Base-by-base conservation (phyloP, 2,797 vertebrate genomes). In the Pseudopleuronectes americanus region DNA sequence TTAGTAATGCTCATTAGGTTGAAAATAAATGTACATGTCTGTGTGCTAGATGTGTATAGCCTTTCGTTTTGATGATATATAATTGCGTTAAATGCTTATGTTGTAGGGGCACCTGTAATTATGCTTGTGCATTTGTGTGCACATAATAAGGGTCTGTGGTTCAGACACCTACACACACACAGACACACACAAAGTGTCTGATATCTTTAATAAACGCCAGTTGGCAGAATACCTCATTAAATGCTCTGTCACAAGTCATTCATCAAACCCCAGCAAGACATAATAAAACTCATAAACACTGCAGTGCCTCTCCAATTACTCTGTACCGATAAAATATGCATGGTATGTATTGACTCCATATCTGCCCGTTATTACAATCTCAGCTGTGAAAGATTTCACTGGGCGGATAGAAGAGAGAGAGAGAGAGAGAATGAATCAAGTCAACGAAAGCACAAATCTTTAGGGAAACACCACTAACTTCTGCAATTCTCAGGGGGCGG, bases 281-380 rank as follows among this genome's bases (percentile, higher is more conserved):
- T 87, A 79, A 77, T 86, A 73, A 71, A 82, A 58, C 54, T 84
- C 78, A 77, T 14, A 80, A 84, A 84, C 76, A 80, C 66, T 79
- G 68, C 74, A 68, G 0, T 38, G n/a, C 57, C 4, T 75, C 55
- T 55, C 45, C 33, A 24, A 1, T 58, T 60, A 58, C 13, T 60
- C 51, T 38, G 53, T 51, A 54, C 5, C 38, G 59, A 79, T 89
- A 33, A 85, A 87, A 87, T 84, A 87, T 81, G 78, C 81, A 91
- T 74, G n/a, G 63, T 72, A 53, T 77, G 54, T 72, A 81, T 71
- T 72, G 70, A 84, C 74, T 83, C 55, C 21, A 64, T 82, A 64
- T 83, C 65, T 75, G 53, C 56, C 22, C 0, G 10, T 47, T 81
- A 47, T 71, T 82, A 83, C 49, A 73, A 52, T 62, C 48, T 51